Conservation (phyloP, 2,888 invertebrate species). For the Ophion obscuratus region DNA sequence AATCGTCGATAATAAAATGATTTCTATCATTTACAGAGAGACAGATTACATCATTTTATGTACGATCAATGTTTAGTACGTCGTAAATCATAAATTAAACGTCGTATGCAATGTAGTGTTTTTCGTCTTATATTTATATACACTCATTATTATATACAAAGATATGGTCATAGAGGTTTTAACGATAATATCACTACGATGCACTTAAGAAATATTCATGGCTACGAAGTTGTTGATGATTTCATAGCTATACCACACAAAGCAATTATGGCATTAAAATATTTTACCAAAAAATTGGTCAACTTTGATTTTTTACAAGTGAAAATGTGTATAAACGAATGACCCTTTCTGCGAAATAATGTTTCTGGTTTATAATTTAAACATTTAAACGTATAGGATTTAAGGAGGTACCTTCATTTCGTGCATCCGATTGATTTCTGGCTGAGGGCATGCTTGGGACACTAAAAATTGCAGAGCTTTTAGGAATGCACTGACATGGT, state of each 20-base stretch:
- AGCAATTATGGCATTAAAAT: background rate
- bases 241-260: background rate
- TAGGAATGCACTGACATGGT: no score
- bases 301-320: background rate
- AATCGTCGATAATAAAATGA: background rate
- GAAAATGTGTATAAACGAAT: background rate
- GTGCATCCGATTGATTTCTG: no score
- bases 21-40: background rate
- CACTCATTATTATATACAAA: conserved; percentile 73
- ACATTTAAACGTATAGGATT: no score
- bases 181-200: conserved; percentile 78
- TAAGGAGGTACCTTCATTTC: no score
- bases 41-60: background rate
- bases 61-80: no score
- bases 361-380: no score
- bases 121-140: conserved; percentile 67
- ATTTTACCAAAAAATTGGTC: background rate
- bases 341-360: background rate
- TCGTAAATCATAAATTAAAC: background rate
- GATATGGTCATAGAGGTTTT: conserved; percentile 68
- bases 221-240: conserved; percentile 61
- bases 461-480: no score
- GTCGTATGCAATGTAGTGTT: background rate
- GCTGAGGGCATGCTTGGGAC: no score
- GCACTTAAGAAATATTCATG: conserved; percentile 69